Evolutionary conservation across 2,888 invertebrate species (phyloP), one percentile per base, ranked within the genome.

Genomic region (Lypha dubia): DNA sequence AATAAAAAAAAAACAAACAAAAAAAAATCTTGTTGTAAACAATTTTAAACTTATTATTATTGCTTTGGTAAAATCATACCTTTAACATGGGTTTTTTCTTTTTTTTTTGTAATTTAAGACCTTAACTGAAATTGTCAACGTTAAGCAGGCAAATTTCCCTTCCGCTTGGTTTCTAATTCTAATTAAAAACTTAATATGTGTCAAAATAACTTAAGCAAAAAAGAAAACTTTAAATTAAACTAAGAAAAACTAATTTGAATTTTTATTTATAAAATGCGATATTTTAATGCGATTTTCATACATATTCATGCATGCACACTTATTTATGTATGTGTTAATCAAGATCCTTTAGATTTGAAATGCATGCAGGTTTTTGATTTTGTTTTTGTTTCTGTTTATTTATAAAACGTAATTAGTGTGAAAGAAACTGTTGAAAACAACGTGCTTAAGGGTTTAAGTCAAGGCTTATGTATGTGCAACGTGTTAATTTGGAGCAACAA

Each of bases 361-460:
- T 35, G 5, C 38, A 38, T 38, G 38, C 3, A 11, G 2, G 11
- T 38, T 38, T 38, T 11, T 38, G 7, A 38, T 7, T 38, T 38
- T 38, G 1, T 38, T 11, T 38, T 38, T 38, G 13, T 11, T 20
- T 9, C 1, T 28, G 28, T 20, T 53, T 46, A 53, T 73, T 79
- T 79, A 46, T 58, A 65, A 17, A 73, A 20, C 79, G 63, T 79
- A 79, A 79, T 79, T 79, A 79, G 46, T 24, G 56, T 38, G 46
- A 56, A 71, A 71, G 65, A 58, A 79, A 38, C 49, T 49, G n/a
- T n/a, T n/a, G 28, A 65, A 44, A 53, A 53, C 41, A 79, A 83
- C 83, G 83, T 83, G 83, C 83, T 75, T 83, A 83, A 75, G 63
- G 70, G 70, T 17, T 75, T 75, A 79, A 79, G 79, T 58, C 70